Percentiles rank a stretch among this genome's conserved stretches.
phyloP scores from a whole-genome alignment of 2,113 vertebrate genomes.

The Arenaria interpres region DNA sequence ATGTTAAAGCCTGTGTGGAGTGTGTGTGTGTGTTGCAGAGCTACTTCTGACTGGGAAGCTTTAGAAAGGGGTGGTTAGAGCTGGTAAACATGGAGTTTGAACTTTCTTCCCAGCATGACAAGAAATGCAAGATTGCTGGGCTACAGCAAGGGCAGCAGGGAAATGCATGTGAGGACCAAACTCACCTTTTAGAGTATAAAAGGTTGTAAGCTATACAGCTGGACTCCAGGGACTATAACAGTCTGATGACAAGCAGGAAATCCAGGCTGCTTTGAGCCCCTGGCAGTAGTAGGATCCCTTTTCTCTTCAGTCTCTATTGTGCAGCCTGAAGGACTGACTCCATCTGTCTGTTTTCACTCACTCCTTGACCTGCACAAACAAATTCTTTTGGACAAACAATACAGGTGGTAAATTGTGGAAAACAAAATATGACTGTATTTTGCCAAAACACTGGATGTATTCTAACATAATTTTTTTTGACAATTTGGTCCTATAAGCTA shows the following conservation, averaged over 20 bases:
- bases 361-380: background rate
- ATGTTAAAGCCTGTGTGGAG: background rate
- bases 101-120: background rate
- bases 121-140: background rate
- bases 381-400: background rate
- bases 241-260: background rate
- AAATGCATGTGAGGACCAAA: background rate
- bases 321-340: background rate
- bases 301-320: background rate
- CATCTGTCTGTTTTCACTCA: background rate
- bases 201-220: background rate
- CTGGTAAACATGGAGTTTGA: background rate
- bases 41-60: background rate
- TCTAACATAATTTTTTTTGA: background rate
- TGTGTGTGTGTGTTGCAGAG: background rate
- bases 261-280: background rate
- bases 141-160: background rate
- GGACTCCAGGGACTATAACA: background rate
- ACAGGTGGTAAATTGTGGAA: background rate
- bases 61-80: background rate
- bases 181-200: background rate
- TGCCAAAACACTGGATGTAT: background rate
- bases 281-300: background rate
- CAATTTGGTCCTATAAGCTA: background rate
- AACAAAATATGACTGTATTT: background rate